These are phyloP conservation scores for Actinemys pallida DNA, from an alignment of 2,113 vertebrate genomes.

Conservation along the genomic window DNA sequence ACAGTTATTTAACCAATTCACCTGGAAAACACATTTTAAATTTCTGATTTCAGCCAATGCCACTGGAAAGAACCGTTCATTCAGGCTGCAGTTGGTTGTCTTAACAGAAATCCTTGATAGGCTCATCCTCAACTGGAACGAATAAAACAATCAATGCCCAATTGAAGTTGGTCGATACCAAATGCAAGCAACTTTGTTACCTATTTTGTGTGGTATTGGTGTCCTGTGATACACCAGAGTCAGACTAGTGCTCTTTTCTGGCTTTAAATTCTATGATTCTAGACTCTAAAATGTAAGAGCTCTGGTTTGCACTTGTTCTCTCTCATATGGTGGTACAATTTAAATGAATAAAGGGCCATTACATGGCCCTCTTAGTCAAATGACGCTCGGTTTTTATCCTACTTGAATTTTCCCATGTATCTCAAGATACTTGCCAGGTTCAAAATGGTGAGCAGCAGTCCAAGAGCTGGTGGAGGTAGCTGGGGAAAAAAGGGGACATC, in stretches of 20 bases:
- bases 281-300: slow-evolving; percentile 8
- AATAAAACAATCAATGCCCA: slow-evolving; percentile 32
- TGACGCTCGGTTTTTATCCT: not conserved
- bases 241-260: not conserved
- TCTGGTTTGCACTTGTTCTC: not conserved
- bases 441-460: not conserved
- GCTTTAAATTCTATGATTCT: not conserved
- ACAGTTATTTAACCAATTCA: not conserved
- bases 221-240: not conserved
- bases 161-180: slow-evolving; percentile 2
- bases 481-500: not conserved
- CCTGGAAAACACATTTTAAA: not conserved
- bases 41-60: not conserved
- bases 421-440: slow-evolving; percentile 13
- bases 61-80: not conserved
- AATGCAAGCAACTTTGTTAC: not conserved
- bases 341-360: not conserved
- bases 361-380: not conserved
- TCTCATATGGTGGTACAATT: no score
- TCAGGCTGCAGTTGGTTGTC: not conserved
- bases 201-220: not conserved
- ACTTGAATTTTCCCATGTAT: not conserved
- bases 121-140: slow-evolving; percentile 21
- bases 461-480: not conserved
- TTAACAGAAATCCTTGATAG: slow-evolving; percentile 39